A percentile compares a stretch with the other conserved stretches of the same genome.
Evolutionary conservation across 2,113 vertebrate genomes (phyloP).

Genomic region (Seriola dumerili): DNA sequence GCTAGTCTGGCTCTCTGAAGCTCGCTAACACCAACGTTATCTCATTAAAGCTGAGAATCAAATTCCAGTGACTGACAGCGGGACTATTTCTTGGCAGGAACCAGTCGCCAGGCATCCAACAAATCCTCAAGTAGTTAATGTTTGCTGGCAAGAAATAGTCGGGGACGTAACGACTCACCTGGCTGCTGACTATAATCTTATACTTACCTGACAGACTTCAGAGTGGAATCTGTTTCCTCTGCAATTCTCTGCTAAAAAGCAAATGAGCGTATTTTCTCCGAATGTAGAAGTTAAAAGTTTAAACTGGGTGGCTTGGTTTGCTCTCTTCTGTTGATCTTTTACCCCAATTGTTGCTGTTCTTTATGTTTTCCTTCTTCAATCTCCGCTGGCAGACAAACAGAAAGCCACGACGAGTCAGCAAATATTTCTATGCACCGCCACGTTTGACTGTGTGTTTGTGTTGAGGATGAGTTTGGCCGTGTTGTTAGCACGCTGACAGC

Average conservation of each 20-base stretch:
- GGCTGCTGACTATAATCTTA: background rate
- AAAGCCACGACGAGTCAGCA: background rate
- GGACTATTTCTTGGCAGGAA: background rate
- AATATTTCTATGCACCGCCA: background rate
- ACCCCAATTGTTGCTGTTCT: background rate
- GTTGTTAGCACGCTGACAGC: slow-evolving; percentile 29
- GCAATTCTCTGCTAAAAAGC: background rate
- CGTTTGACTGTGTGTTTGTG: background rate
- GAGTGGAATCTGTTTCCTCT: background rate
- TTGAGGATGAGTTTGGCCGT: background rate
- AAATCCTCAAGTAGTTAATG: too few species aligned
- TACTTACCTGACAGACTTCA: background rate
- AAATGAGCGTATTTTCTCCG: background rate
- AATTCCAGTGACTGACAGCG: background rate
- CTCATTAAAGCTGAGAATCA: background rate
- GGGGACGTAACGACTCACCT: too few species aligned
- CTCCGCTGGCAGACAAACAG: background rate
- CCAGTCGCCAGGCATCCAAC: background rate
- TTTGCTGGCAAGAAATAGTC: too few species aligned
- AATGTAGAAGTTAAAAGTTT: background rate
- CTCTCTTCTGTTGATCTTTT: background rate
- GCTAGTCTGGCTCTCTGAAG: too few species aligned
- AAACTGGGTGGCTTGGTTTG: slow-evolving; percentile 1
- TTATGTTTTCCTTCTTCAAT: background rate
- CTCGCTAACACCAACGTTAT: too few species aligned